Evolutionary conservation across 30 jellyfish, hydroid and myxozoan species (phyloP), one percentile per base, ranked within the genome.

Genomic region (Hydractinia symbiolongicarpus): DNA sequence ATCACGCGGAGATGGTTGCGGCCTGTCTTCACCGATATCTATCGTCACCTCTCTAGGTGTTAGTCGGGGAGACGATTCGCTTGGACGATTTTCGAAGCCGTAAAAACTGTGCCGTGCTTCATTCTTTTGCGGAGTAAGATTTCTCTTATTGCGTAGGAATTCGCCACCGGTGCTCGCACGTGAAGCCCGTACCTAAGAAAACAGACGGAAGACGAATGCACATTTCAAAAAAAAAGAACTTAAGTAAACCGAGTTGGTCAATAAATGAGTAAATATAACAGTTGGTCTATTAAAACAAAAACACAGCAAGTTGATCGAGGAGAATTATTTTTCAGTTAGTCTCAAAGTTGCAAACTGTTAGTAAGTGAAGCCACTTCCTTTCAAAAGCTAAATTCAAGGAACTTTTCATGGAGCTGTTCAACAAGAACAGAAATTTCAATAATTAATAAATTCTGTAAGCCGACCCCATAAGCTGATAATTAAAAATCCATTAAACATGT

Each of bases 101-200:
- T 73, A 79, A 78, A 92, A 92, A 81, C 98, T 92, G 84, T 92
- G 97, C 53, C 97, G 69, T 76, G 78, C 83, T 15, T 92, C 95
- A 66, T 54, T 82, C 57, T 82, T 82, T 15, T 74, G 87, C 5
- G 89, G 67, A 9, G 44, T 78, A 53, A 60, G 79, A 6, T 57
- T 53, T 17, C 89, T 88, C 55, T 74, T 57, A 10, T 64, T 62
- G 53, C 89, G 84, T 78, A 71, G 8, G 14, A 50, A 74, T 64
- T 64, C 89, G 7, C 89, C 89, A 50, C 87, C 87, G 72, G 83
- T 70, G 44, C 87, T 71, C 10, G 87, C 84, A 9, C 87, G 70
- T 14, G 60, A 49, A 19, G 88, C 79, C 20, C 88, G 89, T 5
- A 53, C 16, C 84, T 53, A 62, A 19, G 21, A 55, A 55, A 77